Conservation (phyloP, 1,140 invertebrate species). For the Geopemphigus sp. region DNA sequence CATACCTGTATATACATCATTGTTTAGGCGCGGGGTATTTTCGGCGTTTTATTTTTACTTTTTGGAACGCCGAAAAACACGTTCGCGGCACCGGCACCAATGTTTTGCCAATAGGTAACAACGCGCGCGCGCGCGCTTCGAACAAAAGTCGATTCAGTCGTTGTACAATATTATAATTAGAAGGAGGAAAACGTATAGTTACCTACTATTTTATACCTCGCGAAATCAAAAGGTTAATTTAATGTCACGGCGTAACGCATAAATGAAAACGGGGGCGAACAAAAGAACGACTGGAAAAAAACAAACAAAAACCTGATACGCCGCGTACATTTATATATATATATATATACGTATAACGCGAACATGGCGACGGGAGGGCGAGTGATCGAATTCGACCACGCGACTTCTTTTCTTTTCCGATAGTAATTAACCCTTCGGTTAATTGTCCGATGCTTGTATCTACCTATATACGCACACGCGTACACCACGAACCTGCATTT, state of each 20-base stretch:
- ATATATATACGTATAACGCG: background rate
- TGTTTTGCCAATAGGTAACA: background rate
- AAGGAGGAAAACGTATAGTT: no score
- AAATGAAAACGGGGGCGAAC: constrained; percentile 1
- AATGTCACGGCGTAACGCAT: constrained; percentile 16
- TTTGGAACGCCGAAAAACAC: background rate
- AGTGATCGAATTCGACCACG: constrained; percentile 2
- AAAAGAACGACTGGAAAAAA: no score
- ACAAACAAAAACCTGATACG: no score
- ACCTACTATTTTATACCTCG: no score
- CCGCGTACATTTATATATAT: no score
- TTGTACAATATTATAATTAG: background rate
- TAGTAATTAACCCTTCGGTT: constrained; percentile 17
- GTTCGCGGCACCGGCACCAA: background rate
- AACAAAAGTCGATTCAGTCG: background rate
- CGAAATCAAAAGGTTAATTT: constrained; percentile 40
- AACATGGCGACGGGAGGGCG: background rate
- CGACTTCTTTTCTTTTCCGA: background rate
- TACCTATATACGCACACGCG: background rate
- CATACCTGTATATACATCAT: background rate
- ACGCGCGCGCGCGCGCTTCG: background rate
- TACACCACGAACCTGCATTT: no score
- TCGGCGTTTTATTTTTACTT: no score
- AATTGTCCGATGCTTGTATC: constrained; percentile 7
- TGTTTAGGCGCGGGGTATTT: background rate